Conservation (phyloP, 1,140 invertebrate species). For the Panagrolaimus sp. region DNA sequence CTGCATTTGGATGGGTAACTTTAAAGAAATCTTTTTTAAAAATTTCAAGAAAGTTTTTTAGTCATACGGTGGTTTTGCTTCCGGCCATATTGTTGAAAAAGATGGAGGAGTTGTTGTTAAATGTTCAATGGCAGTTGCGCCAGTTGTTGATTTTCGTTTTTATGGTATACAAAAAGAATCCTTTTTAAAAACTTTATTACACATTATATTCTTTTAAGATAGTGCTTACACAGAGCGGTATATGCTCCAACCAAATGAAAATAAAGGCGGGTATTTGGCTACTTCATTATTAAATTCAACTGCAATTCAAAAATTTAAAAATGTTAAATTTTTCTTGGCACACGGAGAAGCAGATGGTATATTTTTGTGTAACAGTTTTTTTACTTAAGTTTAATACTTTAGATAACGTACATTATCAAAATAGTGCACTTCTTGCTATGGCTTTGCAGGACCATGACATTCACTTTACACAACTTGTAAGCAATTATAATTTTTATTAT, state of each 20-base stretch:
- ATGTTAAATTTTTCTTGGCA: slow-evolving; percentile 23
- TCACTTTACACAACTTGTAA: slow-evolving; percentile 30
- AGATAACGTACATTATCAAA: slow-evolving; percentile 28
- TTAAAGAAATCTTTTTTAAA: neutral
- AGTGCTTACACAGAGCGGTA: slow-evolving; percentile 32
- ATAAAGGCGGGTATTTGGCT: slow-evolving; percentile 21
- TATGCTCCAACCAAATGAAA: slow-evolving; percentile 23
- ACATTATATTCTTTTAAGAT: slow-evolving; percentile 17
- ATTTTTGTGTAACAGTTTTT: neutral
- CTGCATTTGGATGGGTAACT: slow-evolving; percentile 24
- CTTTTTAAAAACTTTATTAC: slow-evolving; percentile 10
- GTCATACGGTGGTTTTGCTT: slow-evolving; percentile 36
- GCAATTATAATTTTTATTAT: neutral
- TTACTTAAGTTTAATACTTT: neutral
- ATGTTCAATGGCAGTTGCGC: slow-evolving; percentile 27
- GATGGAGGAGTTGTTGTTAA: slow-evolving; percentile 24
- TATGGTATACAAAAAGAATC: slow-evolving; percentile 24
- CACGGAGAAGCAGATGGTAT: slow-evolving; percentile 24
- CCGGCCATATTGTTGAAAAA: slow-evolving; percentile 23
- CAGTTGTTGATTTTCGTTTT: slow-evolving; percentile 29
- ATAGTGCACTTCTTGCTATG: slow-evolving; percentile 13
- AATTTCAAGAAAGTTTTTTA: slow-evolving; percentile 10
- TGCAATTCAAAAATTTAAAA: slow-evolving; percentile 14
- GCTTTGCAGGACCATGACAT: slow-evolving; percentile 17
- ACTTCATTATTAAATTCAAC: slow-evolving; percentile 13